Evolutionary conservation across 2,113 vertebrate species (phyloP), one percentile per base, ranked within the genome.

Genomic region (Cyprinodon brontotheroides): DNA sequence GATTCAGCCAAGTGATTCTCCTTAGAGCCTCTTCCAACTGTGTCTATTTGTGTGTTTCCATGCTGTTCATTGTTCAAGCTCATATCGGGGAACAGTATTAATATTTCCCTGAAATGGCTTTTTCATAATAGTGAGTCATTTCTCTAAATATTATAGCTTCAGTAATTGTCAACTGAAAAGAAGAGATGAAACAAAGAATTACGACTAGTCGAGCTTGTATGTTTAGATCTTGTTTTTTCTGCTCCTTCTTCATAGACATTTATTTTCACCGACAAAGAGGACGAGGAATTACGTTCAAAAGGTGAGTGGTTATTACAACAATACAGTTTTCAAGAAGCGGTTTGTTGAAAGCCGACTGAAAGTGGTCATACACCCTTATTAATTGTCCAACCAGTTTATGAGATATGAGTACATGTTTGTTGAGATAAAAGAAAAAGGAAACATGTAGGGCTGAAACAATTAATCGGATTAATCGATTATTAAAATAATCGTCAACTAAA

Each of bases 221-320:
- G 4, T 78, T 65, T 65, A 57, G 74, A 48, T 78, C 11, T 9
- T 48, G 14, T 79, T 0, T 80, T 39, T 70, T 39, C 45, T 68
- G 43, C 4, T 45, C 65, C 50, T 3, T 61, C 64, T 37, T 8
- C 22, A 37, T 37, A 95, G 94, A 94, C 94, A 0, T 94, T 89
- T 78, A 95, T 95, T 72, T 94, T 94, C 74, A 95, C 93, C 0
- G 94, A 95, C 78, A 65, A 57, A 4, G 82, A 85, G 67, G 92
- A 94, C 50, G 80, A 79, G 11, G 87, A 90, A 11, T 70, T 91
- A 7, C 73, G 15, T 14, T 91, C 89, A 40, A 61, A 82, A 79
- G 94, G 94, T 95, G 64, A 57, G 70, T 11, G 57, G 36, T 60
- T 57, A 70, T 47, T 17, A n/a, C 3, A 29, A 29, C 4, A 12